Conservation (phyloP, 2,888 invertebrate species). For the Isoperla grammatica region DNA sequence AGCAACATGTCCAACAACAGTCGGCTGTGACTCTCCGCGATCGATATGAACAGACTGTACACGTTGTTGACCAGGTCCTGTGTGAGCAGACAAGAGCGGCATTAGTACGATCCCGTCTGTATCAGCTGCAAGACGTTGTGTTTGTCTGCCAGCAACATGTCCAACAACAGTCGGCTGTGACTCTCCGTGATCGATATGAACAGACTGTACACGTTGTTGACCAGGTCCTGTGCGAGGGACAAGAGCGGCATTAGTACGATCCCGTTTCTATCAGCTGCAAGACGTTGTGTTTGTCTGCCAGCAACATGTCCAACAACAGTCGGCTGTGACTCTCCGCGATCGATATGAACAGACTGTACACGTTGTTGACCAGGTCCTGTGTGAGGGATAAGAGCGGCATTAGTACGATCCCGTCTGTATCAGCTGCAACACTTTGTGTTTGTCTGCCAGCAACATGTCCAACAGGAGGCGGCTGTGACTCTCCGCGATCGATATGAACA, state of each 20-base stretch:
- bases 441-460: conserved; percentile 47
- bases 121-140: conserved; percentile 58
- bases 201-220: conserved; percentile 60
- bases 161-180: conserved; percentile 56
- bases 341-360: conserved; percentile 63
- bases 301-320: conserved; percentile 49
- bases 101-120: conserved; percentile 50
- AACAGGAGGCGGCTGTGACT: conserved; percentile 58
- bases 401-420: conserved; percentile 59
- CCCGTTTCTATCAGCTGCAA: conserved; percentile 63
- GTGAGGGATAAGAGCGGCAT: too few species aligned
- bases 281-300: conserved; percentile 49
- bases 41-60: conserved; percentile 61
- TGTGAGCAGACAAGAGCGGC: too few species aligned
- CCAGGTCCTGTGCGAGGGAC: conserved; percentile 54
- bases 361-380: conserved; percentile 64
- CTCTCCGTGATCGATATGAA: conserved; percentile 66
- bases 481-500: conserved; percentile 65
- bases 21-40: conserved; percentile 66
- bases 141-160: conserved; percentile 47
- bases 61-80: conserved; percentile 65
- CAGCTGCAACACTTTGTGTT: conserved; percentile 54
- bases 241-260: too few species aligned
- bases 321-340: conserved; percentile 66
- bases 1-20: conserved; percentile 50